Evolutionary conservation across 2,888 invertebrate genomes (phyloP), one percentile per base, ranked within the genome.

Genomic region (Phengaris arion): DNA sequence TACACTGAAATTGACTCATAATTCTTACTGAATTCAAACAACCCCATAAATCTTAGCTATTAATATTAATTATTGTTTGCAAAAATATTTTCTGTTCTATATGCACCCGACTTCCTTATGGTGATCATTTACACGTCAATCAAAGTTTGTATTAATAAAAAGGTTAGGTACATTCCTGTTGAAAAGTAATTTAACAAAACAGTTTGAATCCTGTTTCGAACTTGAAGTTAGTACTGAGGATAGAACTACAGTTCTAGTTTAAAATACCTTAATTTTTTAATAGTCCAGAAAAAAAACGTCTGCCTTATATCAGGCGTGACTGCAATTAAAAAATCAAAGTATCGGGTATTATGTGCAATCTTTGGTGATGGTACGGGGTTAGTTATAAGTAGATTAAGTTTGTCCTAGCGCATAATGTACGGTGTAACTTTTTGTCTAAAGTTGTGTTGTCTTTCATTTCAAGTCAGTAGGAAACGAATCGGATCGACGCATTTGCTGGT

Each of bases 291-390:
- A 84, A 84, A 83, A 48, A 84, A 83, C 83, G 85, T 84, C 84
- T 80, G 86, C 90, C 91, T 86, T 84, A 77, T 77, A 12, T 78
- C 81, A 87, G 92, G 93, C 89, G 86, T 89, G 93, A 93, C 94
- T 93, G 92, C 91, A 90, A 88, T 89, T 89, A 90, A 91, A 92
- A 93, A 94, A 94, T 93, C 94, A 94, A 94, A 94, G 94, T 94
- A 95, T 96, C 96, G 96, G 96, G 96, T 96, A 96, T 95, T 95
- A 96, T 96, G 96, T 96, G 96, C 96, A 96, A 96, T 96, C 96
- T 92, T 94, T 95, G 95, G 96, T 95, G 95, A 94, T 94, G 96
- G 95, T 94, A 92, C 92, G 92, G 93, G 94, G 89, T 86, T 91
- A 91, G 81, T 81, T 79, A 69, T 92, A 92, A 91, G 90, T 82